phyloP scores from a whole-genome alignment of 1,140 invertebrate genomes.

The Homarus americanus region DNA sequence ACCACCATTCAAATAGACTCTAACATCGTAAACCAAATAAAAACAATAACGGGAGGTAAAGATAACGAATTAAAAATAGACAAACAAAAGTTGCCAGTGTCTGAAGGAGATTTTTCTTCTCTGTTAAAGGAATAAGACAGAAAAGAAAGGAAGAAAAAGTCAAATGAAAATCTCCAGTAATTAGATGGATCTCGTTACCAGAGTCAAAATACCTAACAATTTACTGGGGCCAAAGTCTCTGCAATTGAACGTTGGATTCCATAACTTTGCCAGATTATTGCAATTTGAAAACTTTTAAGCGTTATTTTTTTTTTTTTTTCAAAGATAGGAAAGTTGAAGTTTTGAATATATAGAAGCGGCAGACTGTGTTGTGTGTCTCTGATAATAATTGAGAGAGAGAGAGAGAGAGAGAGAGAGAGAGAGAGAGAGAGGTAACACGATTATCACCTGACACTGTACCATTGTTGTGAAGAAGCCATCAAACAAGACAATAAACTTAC shows the following conservation, averaged over 20 bases:
- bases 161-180: not conserved
- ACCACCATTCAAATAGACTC: too few species aligned
- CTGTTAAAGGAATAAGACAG: too few species aligned
- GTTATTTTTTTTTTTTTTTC: not conserved
- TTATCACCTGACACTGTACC: not conserved
- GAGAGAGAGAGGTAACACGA: conserved; percentile 11
- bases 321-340: not conserved
- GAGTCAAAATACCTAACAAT: not conserved
- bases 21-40: too few species aligned
- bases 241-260: not conserved
- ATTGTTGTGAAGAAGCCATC: not conserved
- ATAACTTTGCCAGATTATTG: not conserved
- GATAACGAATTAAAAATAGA: too few species aligned
- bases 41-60: too few species aligned
- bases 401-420: conserved; percentile 37
- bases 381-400: not conserved
- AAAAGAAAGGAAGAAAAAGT: not conserved
- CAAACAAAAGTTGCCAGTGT: not conserved
- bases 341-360: not conserved
- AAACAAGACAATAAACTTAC: too few species aligned
- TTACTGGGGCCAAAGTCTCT: conserved; percentile 14
- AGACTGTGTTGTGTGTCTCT: not conserved
- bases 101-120: not conserved
- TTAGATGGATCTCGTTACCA: not conserved
- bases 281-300: conserved; percentile 10